Evolutionary conservation across 2,113 vertebrate species (phyloP).

Genomic region (Syngnathus typhle): DNA sequence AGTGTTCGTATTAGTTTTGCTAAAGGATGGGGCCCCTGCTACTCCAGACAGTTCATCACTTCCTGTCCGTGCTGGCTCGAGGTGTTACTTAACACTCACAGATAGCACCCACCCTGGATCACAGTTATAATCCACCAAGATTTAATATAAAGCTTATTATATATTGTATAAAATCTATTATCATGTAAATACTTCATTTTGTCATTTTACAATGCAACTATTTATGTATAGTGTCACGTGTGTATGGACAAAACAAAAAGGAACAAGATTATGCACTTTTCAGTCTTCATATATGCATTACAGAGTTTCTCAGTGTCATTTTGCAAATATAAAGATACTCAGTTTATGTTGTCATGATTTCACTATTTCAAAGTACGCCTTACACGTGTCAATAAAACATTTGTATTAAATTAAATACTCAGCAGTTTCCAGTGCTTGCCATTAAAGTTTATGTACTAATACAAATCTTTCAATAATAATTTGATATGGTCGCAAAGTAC

Average conservation of each 20-base stretch:
- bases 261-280: slow-evolving; percentile 91
- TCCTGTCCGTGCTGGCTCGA: slow-evolving; percentile 98
- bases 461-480: too few species aligned
- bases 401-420: slow-evolving; percentile 72
- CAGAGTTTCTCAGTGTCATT: slow-evolving; percentile 80
- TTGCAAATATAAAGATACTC: slow-evolving; percentile 70
- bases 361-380: slow-evolving; percentile 75
- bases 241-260: slow-evolving; percentile 82
- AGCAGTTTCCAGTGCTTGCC: not conserved
- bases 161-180: slow-evolving; percentile 93
- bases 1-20: slow-evolving; percentile 95
- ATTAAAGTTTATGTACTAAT: too few species aligned
- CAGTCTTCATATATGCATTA: slow-evolving; percentile 76
- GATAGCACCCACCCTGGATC: slow-evolving; percentile 73
- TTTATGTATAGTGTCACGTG: slow-evolving; percentile 99
- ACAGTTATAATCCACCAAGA: slow-evolving; percentile 95
- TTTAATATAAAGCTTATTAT: slow-evolving; percentile 99
- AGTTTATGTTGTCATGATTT: slow-evolving; percentile 78
- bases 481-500: too few species aligned
- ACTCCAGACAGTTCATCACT: slow-evolving; percentile 95
- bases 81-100: slow-evolving; percentile 87
- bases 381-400: slow-evolving; percentile 94
- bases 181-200: slow-evolving; percentile 94
- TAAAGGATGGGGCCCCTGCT: slow-evolving; percentile 95
- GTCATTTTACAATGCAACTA: slow-evolving; percentile 99